A percentile compares a stretch with the other conserved stretches of the same genome.
Conservation (phyloP, 1,140 invertebrate genomes). For the Hycleus phaleratus region DNA sequence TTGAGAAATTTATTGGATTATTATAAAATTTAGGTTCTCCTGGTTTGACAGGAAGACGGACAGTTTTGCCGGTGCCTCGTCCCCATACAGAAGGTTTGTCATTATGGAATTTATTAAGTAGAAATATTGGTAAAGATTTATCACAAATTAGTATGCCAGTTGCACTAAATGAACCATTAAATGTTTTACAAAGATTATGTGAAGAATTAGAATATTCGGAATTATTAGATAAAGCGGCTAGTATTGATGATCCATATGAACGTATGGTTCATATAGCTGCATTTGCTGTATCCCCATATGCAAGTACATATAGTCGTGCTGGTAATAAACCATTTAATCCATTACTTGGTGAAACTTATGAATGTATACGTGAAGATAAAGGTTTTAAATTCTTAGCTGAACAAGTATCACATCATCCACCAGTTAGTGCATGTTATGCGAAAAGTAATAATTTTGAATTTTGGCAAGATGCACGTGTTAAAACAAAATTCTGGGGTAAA, state of each 20-base stretch:
- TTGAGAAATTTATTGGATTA: neutral
- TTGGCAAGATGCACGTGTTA: constrained; percentile 75
- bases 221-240: constrained; percentile 65
- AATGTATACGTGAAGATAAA: constrained; percentile 68
- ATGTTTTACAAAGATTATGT: constrained; percentile 72
- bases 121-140: constrained; percentile 82
- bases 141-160: constrained; percentile 78
- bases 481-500: constrained; percentile 87
- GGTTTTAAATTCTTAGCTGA: constrained; percentile 67
- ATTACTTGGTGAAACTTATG: constrained; percentile 77
- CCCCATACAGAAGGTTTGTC: constrained; percentile 67
- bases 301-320: constrained; percentile 66
- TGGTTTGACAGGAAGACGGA: constrained; percentile 57
- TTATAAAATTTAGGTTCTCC: constrained; percentile 19
- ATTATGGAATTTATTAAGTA: constrained; percentile 72
- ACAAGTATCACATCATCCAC: constrained; percentile 82
- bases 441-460: constrained; percentile 70
- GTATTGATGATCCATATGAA: constrained; percentile 55
- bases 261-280: constrained; percentile 70
- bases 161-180: constrained; percentile 79
- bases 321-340: constrained; percentile 87
- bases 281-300: constrained; percentile 78
- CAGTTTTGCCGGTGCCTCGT: constrained; percentile 60
- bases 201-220: constrained; percentile 81
- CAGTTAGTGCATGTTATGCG: constrained; percentile 73